phyloP scores from a whole-genome alignment of 1,140 invertebrate species.

The Leucophenga varia region DNA sequence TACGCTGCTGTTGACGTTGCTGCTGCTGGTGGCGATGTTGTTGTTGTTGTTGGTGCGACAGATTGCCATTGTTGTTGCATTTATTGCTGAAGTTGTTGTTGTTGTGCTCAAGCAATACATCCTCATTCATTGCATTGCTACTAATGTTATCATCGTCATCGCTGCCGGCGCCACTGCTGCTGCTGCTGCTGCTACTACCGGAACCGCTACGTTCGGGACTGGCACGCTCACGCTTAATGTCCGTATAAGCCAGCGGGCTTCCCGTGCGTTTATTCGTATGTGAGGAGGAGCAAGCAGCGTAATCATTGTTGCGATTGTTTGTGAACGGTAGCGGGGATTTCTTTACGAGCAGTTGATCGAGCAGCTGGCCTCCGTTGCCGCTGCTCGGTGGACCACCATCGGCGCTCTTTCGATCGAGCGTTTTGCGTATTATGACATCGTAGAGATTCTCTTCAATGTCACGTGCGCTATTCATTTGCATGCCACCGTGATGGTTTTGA shows the following conservation, averaged over 20 bases:
- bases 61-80: conserved; percentile 7
- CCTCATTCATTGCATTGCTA: conserved; percentile 13
- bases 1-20: conserved; percentile 28
- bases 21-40: neutral
- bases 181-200: conserved; percentile 10
- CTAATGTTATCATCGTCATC: conserved; percentile 30
- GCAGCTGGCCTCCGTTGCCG: conserved; percentile 66
- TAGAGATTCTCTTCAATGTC: conserved; percentile 62
- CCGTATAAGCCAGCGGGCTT: conserved; percentile 41
- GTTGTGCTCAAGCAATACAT: conserved; percentile 18
- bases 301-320: conserved; percentile 42
- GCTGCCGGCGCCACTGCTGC: conserved; percentile 28
- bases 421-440: conserved; percentile 78
- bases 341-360: conserved; percentile 72
- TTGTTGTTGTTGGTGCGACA: neutral
- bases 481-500: conserved; percentile 20
- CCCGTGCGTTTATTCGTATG: conserved; percentile 36
- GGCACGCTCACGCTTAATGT: conserved; percentile 48
- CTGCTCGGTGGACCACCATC: conserved; percentile 38
- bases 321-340: conserved; percentile 60
- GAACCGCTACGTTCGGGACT: conserved; percentile 26
- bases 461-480: conserved; percentile 49
- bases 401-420: conserved; percentile 59
- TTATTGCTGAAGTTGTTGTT: conserved; percentile 13
- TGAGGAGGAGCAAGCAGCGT: conserved; percentile 25